These are phyloP conservation scores for Drosophila takahashii DNA, from an alignment of 1,140 invertebrate species.

Conservation along the genomic window DNA sequence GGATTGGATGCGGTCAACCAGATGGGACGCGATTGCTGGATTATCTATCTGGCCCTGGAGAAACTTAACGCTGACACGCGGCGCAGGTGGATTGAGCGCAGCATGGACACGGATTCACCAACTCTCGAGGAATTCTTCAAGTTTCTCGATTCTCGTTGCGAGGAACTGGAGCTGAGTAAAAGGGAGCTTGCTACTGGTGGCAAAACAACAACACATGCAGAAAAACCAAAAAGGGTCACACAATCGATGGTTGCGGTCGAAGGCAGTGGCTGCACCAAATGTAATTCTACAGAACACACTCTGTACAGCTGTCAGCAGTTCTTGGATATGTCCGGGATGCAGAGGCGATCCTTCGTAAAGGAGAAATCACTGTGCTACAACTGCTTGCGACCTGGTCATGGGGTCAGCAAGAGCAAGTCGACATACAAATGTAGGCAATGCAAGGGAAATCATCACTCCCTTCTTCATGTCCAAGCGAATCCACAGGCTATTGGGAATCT, in stretches of 20 bases:
- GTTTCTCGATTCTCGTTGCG: too few species aligned
- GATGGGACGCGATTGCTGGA: background rate
- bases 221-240: background rate
- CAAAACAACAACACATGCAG: too few species aligned
- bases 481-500: background rate
- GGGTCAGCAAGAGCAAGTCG: background rate
- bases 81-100: too few species aligned
- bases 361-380: background rate
- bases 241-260: background rate
- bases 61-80: background rate
- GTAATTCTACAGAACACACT: background rate
- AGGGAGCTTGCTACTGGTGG: too few species aligned
- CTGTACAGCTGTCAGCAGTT: background rate
- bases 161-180: too few species aligned
- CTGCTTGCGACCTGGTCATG: background rate
- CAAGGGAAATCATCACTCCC: background rate
- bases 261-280: background rate
- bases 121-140: too few species aligned
- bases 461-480: background rate
- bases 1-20: background rate
- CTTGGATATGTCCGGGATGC: background rate
- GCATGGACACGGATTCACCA: too few species aligned
- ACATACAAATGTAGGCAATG: background rate
- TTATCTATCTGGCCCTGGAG: background rate
- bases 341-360: too few species aligned